These are phyloP conservation scores for Apotomis capreana DNA, from an alignment of 2,888 invertebrate genomes.

Conservation along the genomic window DNA sequence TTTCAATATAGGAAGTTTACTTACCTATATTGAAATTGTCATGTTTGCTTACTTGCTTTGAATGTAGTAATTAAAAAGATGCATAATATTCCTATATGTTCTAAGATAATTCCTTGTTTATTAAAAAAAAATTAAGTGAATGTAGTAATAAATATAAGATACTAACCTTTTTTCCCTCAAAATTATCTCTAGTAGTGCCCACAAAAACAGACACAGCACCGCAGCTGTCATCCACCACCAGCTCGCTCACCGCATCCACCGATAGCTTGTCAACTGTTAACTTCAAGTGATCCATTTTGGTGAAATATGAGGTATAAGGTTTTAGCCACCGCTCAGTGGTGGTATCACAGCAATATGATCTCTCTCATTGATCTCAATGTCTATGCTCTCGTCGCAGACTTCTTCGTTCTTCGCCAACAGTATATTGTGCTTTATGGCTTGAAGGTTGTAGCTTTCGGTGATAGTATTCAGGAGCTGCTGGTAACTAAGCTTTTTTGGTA, in stretches of 20 bases:
- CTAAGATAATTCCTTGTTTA: too few relatives aligned
- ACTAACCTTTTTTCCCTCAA: conserved; percentile 89
- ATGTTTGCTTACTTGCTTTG: too few relatives aligned
- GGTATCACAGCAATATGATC: conserved; percentile 97
- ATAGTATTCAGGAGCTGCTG: conserved; percentile 85
- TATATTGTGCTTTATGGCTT: conserved; percentile 86
- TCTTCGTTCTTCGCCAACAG: conserved; percentile 93
- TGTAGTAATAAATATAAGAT: conserved; percentile 4
- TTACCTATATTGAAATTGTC: not conserved
- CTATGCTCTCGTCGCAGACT: conserved; percentile 84
- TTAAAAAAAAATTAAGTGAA: too few relatives aligned
- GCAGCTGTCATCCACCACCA: conserved; percentile 88
- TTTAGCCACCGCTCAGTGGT: conserved; percentile 95
- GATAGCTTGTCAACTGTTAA: conserved; percentile 86
- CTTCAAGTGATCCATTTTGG: conserved; percentile 87
- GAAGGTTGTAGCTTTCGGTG: conserved; percentile 84
- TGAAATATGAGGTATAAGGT: conserved; percentile 11
- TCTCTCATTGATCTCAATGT: conserved; percentile 83
- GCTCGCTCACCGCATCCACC: conserved; percentile 85
- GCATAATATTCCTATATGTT: not conserved
- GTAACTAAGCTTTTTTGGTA: conserved; percentile 82
- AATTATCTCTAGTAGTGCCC: conserved; percentile 94
- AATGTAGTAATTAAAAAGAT: not conserved
- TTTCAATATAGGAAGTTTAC: not conserved
- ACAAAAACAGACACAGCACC: conserved; percentile 96